Base-by-base conservation (phyloP, 2,797 vertebrate genomes). In the Onychomys leucogaster region DNA sequence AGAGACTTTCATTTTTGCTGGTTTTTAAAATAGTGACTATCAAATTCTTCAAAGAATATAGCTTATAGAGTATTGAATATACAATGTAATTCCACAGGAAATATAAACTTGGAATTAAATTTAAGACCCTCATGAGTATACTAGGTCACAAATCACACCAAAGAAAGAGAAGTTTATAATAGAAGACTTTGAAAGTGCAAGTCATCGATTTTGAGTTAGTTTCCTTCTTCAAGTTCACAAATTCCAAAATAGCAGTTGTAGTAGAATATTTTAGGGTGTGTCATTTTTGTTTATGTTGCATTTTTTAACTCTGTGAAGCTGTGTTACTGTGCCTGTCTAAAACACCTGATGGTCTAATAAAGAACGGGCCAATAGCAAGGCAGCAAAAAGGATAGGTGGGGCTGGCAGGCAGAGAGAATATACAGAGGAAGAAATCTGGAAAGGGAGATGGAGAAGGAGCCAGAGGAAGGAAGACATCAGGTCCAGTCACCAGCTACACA, bases 211-310 rank as follows among this genome's bases (percentile, higher is more conserved):
- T 32, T 90, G 49, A 82, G 25, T 29, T 41, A 94, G 27, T 88
- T 90, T 95, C n/a, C 71, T 90, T 89, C 16, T 32, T 92, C n/a
- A 19, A 78, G 43, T 92, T 96, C 29, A 96, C 73, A 95, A 96
- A 96, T 65, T 32, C n/a, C 25, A 90, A 92, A 46, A 59, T 1
- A 96, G n/a, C 71, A 92, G 25, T 14, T 52, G 52, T 52, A 52
- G 52, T 52, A 52, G 13, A 52, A 3, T 52, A 52, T 52, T 52
- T 52, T 14, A 52, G 12, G 13, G 52, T 52, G 13, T 14, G 52
- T 14, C 14, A 52, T 13, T 52, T 14, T 52, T 52, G 52, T 52
- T 52, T 52, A 52, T 52, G 52, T 52, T 52, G 52, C 13, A 52
- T 52, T 52, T 52, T 52, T 52, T 52, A 52, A 52, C 13, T 52